A percentile compares a stretch with the other conserved stretches of the same genome.
Evolutionary conservation across 2,113 vertebrate species (phyloP).

Genomic region (Epinephelus cyanopodus): DNA sequence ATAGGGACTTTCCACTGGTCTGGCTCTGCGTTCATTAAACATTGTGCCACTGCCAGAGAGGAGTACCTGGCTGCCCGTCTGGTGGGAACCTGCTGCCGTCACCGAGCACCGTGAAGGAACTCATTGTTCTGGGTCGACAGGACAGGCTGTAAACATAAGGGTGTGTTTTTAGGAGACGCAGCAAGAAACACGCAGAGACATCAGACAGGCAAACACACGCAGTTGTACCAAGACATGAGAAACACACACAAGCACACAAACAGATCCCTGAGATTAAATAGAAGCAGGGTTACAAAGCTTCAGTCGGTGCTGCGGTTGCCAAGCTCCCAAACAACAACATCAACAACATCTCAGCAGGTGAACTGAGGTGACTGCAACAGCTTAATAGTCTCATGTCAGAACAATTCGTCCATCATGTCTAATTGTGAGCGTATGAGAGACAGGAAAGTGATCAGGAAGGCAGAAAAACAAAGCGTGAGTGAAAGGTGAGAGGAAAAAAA

Average conservation of each 20-base stretch:
- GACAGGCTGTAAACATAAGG: slow-evolving; percentile 60
- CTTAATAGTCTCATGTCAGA: slow-evolving; percentile 28
- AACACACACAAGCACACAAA: slow-evolving; percentile 28
- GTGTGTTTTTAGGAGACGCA: slow-evolving; percentile 33
- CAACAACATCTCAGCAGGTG: slow-evolving; percentile 61
- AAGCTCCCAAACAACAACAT: slow-evolving; percentile 62
- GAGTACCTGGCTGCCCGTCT: slow-evolving; percentile 69
- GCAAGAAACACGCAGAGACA: slow-evolving; percentile 30
- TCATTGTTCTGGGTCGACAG: slow-evolving; percentile 68
- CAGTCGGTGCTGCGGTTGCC: slow-evolving; percentile 49
- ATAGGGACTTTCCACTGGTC: slow-evolving; percentile 65
- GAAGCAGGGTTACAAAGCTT: slow-evolving; percentile 34
- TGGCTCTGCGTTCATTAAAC: slow-evolving; percentile 61
- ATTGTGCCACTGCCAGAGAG: slow-evolving; percentile 44
- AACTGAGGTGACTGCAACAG: slow-evolving; percentile 33
- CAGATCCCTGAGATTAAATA: slow-evolving; percentile 47
- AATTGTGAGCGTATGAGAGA: neutral
- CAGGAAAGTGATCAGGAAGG: neutral
- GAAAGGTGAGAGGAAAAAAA: slow-evolving; percentile 29
- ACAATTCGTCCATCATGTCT: slow-evolving; percentile 36
- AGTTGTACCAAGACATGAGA: slow-evolving; percentile 14
- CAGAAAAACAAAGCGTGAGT: slow-evolving; percentile 14
- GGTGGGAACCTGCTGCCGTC: slow-evolving; percentile 68
- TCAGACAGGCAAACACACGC: neutral
- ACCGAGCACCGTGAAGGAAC: slow-evolving; percentile 64